Conservation (phyloP, 2,888 invertebrate genomes). For the Glyphotaelius pellucidus region DNA sequence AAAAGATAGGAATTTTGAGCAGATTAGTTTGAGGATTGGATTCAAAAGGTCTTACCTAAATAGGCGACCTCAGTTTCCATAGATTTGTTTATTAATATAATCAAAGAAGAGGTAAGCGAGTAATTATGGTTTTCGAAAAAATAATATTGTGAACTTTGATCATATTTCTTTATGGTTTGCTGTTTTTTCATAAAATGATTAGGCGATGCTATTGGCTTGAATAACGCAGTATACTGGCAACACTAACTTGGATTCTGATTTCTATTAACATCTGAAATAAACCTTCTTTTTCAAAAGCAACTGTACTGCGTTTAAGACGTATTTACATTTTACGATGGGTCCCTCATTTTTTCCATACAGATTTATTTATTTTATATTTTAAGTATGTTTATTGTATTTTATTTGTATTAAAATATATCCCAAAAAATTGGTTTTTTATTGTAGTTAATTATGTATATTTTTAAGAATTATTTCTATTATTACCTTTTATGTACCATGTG, state of each 20-base stretch:
- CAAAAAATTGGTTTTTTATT: slow-evolving; percentile 48
- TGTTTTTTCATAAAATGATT: not conserved
- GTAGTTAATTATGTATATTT: slow-evolving; percentile 26
- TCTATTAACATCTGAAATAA: slow-evolving; percentile 31
- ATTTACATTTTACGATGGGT: slow-evolving; percentile 63
- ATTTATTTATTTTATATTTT: slow-evolving; percentile 27
- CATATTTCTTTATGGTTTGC: not conserved
- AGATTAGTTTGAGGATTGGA: no score
- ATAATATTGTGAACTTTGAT: not conserved
- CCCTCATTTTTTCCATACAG: slow-evolving; percentile 20
- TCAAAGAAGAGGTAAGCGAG: not conserved
- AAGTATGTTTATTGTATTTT: slow-evolving; percentile 57
- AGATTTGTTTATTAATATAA: not conserved
- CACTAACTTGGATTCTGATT: slow-evolving; percentile 39
- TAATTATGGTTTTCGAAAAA: not conserved
- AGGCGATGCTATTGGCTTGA: slow-evolving; percentile 13
- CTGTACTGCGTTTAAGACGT: slow-evolving; percentile 56
- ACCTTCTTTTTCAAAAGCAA: slow-evolving; percentile 40
- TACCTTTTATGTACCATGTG: not conserved
- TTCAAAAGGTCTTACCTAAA: no score
- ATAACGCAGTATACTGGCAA: slow-evolving; percentile 25
- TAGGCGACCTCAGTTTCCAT: no score
- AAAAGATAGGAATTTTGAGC: no score
- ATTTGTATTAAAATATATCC: slow-evolving; percentile 50
- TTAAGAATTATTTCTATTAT: not conserved